These are phyloP conservation scores for Drosophila maculinotata DNA, from an alignment of 2,888 invertebrate genomes.

Conservation along the genomic window DNA sequence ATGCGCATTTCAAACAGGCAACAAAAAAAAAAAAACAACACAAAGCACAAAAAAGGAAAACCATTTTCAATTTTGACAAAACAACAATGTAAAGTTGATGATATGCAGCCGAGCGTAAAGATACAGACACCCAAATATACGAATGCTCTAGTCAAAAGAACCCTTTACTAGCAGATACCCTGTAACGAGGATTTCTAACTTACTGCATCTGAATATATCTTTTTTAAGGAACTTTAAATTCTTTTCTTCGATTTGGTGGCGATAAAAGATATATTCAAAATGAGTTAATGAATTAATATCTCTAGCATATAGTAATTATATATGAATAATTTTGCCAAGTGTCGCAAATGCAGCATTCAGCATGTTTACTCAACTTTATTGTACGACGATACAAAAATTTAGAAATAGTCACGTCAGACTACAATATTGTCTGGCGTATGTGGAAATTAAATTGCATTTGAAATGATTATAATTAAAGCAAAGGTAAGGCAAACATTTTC, in stretches of 20 bases:
- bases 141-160: background rate
- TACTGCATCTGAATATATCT: background rate
- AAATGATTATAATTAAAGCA: constrained; percentile 42
- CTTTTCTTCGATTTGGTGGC: background rate
- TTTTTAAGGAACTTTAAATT: background rate
- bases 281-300: too few relatives aligned
- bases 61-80: constrained; percentile 22
- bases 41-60: constrained; percentile 15
- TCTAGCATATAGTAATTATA: too few relatives aligned
- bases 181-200: background rate
- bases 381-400: too few relatives aligned
- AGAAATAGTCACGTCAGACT: background rate
- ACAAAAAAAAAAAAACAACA: background rate
- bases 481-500: constrained; percentile 40
- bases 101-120: constrained; percentile 22
- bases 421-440: constrained; percentile 5
- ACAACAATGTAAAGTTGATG: constrained; percentile 38
- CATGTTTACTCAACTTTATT: too few relatives aligned
- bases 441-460: constrained; percentile 39
- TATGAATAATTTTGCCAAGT: too few relatives aligned
- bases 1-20: constrained; percentile 26
- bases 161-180: background rate
- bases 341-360: too few relatives aligned
- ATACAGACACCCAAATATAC: constrained; percentile 1
- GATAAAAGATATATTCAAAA: too few relatives aligned